Evolutionary conservation across 2,888 invertebrate genomes (phyloP), one percentile per base, ranked within the genome.

Genomic region (Hedya salicella): DNA sequence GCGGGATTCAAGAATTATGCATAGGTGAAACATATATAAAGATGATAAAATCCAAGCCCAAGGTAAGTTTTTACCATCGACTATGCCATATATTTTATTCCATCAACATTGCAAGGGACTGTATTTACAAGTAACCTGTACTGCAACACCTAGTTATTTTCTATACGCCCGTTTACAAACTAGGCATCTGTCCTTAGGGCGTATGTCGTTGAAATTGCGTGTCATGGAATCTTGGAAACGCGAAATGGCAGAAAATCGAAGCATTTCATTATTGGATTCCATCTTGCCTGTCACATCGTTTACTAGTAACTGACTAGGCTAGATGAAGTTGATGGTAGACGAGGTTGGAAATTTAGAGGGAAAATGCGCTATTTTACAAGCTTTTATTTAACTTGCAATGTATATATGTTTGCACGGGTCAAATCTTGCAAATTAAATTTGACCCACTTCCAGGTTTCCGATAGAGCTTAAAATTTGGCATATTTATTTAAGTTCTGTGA

Each of bases 241-340:
- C 21, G 40, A 49, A 56, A 49, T 40, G 46, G 40, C 32, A 44
- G 57, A 52, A 17, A 52, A 62, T 46, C 53, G 42, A 57, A 19
- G 21, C 64, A 50, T 57, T 48, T 60, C 53, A 60, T 66, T 66
- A 66, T 68, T 53, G 57, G 63, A 67, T 62, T 42, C 49, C 42
- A 62, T 46, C 52, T 50, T 30, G 57, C 17, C 64, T 53, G 70
- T 67, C 73, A 67, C 71, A 71, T 70, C 69, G 63, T 48, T 68
- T 59, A 70, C 60, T 13, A 8, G 9, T 52, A 40, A 57, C 25
- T 17, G 63, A 14, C 19, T 25, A 46, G 14, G 8, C 44, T 48
- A 25, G 30, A 36, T 63, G 1, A 32, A 52, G 42, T 61, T 13
- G 11, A 50, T 50, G 11, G 19, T 62, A 62, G 62, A 53, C 32